phyloP scores from a whole-genome alignment of 2,888 invertebrate genomes.

The Heteromurus nitidus region DNA sequence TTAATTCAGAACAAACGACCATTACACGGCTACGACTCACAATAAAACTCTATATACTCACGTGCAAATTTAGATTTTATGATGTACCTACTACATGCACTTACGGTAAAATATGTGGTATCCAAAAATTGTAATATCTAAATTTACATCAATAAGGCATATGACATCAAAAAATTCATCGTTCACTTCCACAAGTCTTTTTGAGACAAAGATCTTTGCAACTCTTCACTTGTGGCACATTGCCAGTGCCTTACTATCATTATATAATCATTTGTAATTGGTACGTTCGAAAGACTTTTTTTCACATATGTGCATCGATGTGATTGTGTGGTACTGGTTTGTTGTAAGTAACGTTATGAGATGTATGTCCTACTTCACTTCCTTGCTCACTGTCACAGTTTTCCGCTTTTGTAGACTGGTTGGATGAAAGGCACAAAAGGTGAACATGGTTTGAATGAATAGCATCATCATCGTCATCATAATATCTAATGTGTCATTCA shows the following conservation, averaged over 20 bases:
- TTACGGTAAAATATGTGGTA: too few species aligned
- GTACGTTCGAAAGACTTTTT: too few species aligned
- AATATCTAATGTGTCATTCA: slow-evolving; percentile 1
- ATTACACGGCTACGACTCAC: too few species aligned
- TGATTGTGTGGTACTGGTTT: slow-evolving; percentile 17
- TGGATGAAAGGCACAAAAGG: not conserved
- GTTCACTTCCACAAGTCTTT: slow-evolving; percentile 16
- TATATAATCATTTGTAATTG: slow-evolving; percentile 38
- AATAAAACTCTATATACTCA: too few species aligned
- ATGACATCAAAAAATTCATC: not conserved
- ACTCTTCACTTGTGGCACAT: slow-evolving; percentile 45
- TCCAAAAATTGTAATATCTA: slow-evolving; percentile 5
- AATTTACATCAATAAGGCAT: slow-evolving; percentile 5
- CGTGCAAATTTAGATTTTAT: too few species aligned
- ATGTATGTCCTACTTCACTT: slow-evolving; percentile 64
- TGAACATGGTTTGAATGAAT: slow-evolving; percentile 22
- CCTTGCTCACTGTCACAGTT: slow-evolving; percentile 44
- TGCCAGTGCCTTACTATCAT: slow-evolving; percentile 44
- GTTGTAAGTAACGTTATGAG: too few species aligned
- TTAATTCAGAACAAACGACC: too few species aligned
- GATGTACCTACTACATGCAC: too few species aligned
- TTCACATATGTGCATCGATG: not conserved
- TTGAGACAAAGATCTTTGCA: slow-evolving; percentile 6
- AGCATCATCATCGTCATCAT: slow-evolving; percentile 11
- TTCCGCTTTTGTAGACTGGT: slow-evolving; percentile 22